Evolutionary conservation across 2,797 vertebrate genomes (phyloP).

Genomic region (Hephaestus fuliginosus): DNA sequence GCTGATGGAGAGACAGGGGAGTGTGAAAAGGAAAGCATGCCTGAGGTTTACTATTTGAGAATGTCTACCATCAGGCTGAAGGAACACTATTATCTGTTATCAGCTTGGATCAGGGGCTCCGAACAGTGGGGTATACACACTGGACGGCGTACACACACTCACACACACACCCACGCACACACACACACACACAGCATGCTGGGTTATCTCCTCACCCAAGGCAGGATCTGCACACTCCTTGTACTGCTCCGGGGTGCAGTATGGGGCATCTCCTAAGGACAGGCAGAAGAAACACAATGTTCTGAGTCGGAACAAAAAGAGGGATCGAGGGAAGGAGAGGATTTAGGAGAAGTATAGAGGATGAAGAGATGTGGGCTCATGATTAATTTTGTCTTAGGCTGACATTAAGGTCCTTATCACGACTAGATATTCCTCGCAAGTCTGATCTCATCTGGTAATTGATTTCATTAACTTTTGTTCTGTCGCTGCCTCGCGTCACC

Average conservation of each 20-base stretch:
- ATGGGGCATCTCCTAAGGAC: constrained; percentile 94
- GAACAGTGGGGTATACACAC: constrained; percentile 46
- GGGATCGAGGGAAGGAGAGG: neutral
- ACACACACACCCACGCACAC: constrained; percentile 7
- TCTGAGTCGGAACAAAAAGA: constrained; percentile 37
- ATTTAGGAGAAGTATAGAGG: constrained; percentile 23
- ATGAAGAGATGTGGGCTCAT: constrained; percentile 24
- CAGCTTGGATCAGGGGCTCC: constrained; percentile 58
- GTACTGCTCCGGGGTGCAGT: constrained; percentile 99
- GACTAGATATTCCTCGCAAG: constrained; percentile 45
- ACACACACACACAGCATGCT: constrained; percentile 35
- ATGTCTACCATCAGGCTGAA: constrained; percentile 48
- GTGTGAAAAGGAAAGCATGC: constrained; percentile 39
- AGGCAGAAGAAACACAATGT: constrained; percentile 54
- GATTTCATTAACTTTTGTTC: constrained; percentile 63
- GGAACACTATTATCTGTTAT: constrained; percentile 70
- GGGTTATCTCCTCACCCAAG: constrained; percentile 89
- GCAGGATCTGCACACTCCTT: constrained; percentile 98
- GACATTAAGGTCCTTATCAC: constrained; percentile 59
- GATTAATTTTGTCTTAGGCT: constrained; percentile 60
- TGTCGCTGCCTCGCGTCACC: constrained; percentile 22
- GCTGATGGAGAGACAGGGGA: constrained; percentile 50
- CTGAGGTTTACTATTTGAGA: constrained; percentile 44
- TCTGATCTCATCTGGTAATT: constrained; percentile 70
- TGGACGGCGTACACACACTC: constrained; percentile 9